Conservation (phyloP, 2,888 invertebrate genomes). For the Cosmia pyralina region DNA sequence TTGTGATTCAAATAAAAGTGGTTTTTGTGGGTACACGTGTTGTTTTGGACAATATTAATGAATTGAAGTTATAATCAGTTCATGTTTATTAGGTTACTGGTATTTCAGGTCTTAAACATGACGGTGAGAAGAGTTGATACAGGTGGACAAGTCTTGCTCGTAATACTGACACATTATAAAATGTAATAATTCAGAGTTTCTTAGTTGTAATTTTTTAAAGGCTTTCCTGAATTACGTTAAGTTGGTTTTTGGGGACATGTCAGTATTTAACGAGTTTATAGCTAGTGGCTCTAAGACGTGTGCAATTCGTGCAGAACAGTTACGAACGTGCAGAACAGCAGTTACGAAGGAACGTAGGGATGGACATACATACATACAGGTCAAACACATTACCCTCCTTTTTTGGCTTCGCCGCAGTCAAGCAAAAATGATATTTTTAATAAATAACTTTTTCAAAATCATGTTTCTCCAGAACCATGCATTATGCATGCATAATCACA, state of each 20-base stretch:
- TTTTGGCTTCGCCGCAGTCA: too few species aligned
- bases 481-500: conserved; percentile 28
- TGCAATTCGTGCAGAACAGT: too few species aligned
- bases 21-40: conserved; percentile 44
- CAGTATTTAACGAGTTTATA: neutral
- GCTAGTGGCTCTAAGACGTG: too few species aligned
- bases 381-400: too few species aligned
- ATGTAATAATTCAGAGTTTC: neutral
- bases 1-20: conserved; percentile 51
- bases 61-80: conserved; percentile 39
- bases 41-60: conserved; percentile 49
- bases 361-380: too few species aligned
- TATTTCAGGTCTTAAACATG: conserved; percentile 1
- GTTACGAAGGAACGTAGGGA: too few species aligned
- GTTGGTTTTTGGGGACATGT: too few species aligned
- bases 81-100: conserved; percentile 11
- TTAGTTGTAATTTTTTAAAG: neutral
- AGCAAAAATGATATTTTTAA: neutral
- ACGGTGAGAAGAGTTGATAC: neutral
- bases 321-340: too few species aligned
- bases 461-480: conserved; percentile 1
- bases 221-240: neutral
- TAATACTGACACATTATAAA: conserved; percentile 1
- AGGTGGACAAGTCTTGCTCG: neutral
- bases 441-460: conserved; percentile 6